phyloP scores from a whole-genome alignment of 2,888 invertebrate species.

The Lochmaea crataegi region DNA sequence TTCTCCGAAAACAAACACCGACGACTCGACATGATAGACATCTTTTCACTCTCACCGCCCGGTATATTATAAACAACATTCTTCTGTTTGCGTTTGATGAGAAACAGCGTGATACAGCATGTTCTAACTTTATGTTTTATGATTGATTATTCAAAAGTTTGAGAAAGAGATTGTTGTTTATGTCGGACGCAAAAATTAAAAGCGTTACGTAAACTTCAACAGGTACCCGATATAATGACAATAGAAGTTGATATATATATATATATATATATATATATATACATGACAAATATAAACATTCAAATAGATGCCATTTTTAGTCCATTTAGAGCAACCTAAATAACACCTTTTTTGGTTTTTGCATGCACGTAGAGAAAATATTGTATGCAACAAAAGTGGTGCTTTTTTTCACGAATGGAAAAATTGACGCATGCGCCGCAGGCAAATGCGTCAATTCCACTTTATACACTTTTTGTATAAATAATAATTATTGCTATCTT shows the following conservation, averaged over 20 bases:
- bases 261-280: not conserved
- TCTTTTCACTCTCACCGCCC: conserved; percentile 33
- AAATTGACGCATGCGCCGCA: no score
- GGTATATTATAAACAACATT: conserved; percentile 11
- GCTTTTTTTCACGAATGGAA: no score
- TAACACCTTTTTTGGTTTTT: no score
- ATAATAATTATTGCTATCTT: no score
- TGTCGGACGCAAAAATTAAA: not conserved
- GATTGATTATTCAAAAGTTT: not conserved
- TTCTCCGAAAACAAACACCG: conserved; percentile 29
- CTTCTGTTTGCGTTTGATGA: not conserved
- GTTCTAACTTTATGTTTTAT: not conserved
- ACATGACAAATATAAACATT: no score
- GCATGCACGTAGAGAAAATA: no score
- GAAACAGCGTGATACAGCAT: conserved; percentile 1
- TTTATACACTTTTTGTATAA: no score
- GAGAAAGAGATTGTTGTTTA: not conserved
- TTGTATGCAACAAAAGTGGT: no score
- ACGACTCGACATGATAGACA: conserved; percentile 30
- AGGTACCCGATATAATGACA: not conserved
- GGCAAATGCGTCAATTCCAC: no score
- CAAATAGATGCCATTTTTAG: no score
- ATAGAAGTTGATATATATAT: not conserved
- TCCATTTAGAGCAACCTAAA: no score
- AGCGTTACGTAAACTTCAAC: not conserved